These are phyloP conservation scores for Hypothenemus hampei DNA, from an alignment of 1,140 invertebrate species.

Conservation along the genomic window DNA sequence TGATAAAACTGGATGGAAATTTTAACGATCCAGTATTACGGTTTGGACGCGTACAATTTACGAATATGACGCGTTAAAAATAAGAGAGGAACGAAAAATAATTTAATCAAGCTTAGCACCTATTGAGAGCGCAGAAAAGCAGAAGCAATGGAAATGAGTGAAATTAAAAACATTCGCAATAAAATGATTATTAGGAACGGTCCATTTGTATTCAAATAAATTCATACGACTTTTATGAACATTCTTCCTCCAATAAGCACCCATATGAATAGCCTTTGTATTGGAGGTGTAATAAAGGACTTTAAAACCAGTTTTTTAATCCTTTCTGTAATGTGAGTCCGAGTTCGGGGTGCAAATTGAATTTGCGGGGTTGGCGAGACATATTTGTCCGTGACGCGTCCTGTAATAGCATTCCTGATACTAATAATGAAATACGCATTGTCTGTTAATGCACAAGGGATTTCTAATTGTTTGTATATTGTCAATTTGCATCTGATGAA, in stretches of 20 bases:
- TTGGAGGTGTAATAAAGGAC: conserved; percentile 39
- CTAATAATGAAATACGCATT: conserved; percentile 44
- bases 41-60: no score
- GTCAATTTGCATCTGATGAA: conserved; percentile 45
- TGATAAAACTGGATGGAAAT: no score
- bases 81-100: no score
- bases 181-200: conserved; percentile 21
- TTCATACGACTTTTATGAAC: conserved; percentile 30
- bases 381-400: conserved; percentile 38
- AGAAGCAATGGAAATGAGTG: neutral
- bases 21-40: no score
- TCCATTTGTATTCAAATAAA: conserved; percentile 32
- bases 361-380: conserved; percentile 37
- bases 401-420: conserved; percentile 43
- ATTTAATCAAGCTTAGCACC: no score
- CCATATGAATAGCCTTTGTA: conserved; percentile 34
- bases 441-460: conserved; percentile 39
- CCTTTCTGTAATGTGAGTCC: conserved; percentile 35
- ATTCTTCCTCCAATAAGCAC: conserved; percentile 27
- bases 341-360: conserved; percentile 36
- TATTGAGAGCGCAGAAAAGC: no score
- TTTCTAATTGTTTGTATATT: conserved; percentile 45
- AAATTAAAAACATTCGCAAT: conserved; percentile 16
- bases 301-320: conserved; percentile 37
- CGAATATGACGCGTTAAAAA: no score